These are phyloP conservation scores for Epinephelus cyanopodus DNA, from an alignment of 2,113 vertebrate species.

Conservation along the genomic window DNA sequence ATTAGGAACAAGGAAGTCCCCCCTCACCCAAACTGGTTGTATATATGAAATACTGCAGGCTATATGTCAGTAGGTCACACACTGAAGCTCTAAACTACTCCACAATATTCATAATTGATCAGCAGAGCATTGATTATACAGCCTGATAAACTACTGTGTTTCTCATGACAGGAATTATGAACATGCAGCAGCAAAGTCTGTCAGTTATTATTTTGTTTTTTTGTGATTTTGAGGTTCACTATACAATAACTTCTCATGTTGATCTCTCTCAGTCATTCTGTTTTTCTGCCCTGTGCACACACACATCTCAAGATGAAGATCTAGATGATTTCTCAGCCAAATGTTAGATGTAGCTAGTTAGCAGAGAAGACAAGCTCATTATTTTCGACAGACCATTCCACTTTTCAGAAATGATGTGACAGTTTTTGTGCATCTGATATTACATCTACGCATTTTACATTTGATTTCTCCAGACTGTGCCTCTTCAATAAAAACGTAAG, in stretches of 20 bases:
- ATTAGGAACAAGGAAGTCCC: too few relatives aligned
- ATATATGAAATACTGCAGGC: too few relatives aligned
- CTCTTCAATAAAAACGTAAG: neutral
- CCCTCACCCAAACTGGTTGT: too few relatives aligned
- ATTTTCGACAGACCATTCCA: neutral
- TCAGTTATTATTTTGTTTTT: neutral
- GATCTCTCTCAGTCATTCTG: neutral
- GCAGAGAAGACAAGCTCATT: neutral
- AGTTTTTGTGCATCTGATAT: neutral
- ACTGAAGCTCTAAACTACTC: too few relatives aligned
- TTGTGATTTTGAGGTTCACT: neutral
- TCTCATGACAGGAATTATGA: neutral
- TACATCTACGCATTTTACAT: neutral
- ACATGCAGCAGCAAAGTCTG: neutral
- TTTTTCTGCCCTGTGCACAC: neutral
- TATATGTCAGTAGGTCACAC: too few relatives aligned
- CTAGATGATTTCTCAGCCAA: neutral
- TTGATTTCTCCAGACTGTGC: neutral
- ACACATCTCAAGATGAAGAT: neutral
- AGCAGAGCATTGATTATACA: neutral
- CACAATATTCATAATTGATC: neutral
- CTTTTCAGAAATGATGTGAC: neutral
- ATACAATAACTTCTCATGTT: neutral
- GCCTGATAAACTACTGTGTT: neutral
- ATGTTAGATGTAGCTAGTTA: neutral